Evolutionary conservation across 2,888 invertebrate genomes (phyloP).

Genomic region (Metalampra italica): DNA sequence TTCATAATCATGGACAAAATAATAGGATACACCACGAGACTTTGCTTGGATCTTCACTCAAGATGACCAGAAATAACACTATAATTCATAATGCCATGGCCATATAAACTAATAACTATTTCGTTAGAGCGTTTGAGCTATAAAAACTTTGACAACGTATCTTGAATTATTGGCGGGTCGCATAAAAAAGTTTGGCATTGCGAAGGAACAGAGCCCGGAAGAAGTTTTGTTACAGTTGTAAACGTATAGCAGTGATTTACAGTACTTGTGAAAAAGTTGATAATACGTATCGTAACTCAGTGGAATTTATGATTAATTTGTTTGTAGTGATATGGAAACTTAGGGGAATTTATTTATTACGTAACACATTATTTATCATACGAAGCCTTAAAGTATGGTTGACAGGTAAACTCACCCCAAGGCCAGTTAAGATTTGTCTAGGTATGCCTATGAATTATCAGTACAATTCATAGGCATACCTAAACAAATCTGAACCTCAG

Average conservation of each 20-base stretch:
- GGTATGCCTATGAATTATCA: too few relatives aligned
- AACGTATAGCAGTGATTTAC: slow-evolving; percentile 67
- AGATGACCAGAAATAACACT: slow-evolving; percentile 47
- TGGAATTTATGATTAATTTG: slow-evolving; percentile 11
- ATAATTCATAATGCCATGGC: slow-evolving; percentile 40
- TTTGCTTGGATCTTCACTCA: too few relatives aligned
- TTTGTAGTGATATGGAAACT: slow-evolving; percentile 17
- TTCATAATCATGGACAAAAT: too few relatives aligned
- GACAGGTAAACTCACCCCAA: too few relatives aligned
- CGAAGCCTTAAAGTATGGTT: too few relatives aligned
- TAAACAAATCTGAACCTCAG: too few relatives aligned
- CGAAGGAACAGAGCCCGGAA: slow-evolving; percentile 38
- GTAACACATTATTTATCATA: background rate
- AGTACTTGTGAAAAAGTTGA: slow-evolving; percentile 54
- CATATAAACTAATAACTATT: slow-evolving; percentile 43
- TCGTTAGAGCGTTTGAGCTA: slow-evolving; percentile 40
- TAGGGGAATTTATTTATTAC: background rate
- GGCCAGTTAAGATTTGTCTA: too few relatives aligned
- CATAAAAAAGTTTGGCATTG: slow-evolving; percentile 51
- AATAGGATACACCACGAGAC: too few relatives aligned
- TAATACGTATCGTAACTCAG: slow-evolving; percentile 39
- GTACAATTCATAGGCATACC: too few relatives aligned
- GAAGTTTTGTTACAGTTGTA: slow-evolving; percentile 61
- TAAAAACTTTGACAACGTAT: slow-evolving; percentile 60
- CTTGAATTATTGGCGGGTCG: slow-evolving; percentile 56